Percentiles rank a stretch among this genome's conserved stretches.
Evolutionary conservation across 2,888 invertebrate genomes (phyloP).

Genomic region (Hybos culiciformis): DNA sequence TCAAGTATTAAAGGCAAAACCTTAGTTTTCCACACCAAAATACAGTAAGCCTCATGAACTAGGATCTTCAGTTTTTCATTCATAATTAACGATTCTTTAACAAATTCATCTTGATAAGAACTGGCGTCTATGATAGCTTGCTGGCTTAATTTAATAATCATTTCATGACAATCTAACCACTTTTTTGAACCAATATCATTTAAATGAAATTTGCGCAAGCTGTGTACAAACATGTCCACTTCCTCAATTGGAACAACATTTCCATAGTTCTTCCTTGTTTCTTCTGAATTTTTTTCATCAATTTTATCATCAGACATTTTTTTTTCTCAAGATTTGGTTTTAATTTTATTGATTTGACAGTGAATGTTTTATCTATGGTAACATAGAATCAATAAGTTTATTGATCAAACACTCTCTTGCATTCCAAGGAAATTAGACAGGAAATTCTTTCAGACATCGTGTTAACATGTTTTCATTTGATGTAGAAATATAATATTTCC

Average conservation of each 20-base stretch:
- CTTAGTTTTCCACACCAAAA: conserved; percentile 74
- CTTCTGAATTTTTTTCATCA: too few relatives aligned
- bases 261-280: too few relatives aligned
- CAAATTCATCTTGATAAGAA: conserved; percentile 63
- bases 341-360: too few relatives aligned
- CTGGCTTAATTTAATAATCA: conserved; percentile 72
- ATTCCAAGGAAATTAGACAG: too few relatives aligned
- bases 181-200: conserved; percentile 56
- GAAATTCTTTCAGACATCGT: too few relatives aligned
- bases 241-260: conserved; percentile 53
- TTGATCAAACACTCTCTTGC: too few relatives aligned
- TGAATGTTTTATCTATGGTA: too few relatives aligned
- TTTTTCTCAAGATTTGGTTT: too few relatives aligned
- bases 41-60: conserved; percentile 69
- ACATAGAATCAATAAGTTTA: too few relatives aligned
- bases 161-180: conserved; percentile 72
- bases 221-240: conserved; percentile 58
- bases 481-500: too few relatives aligned
- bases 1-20: conserved; percentile 65
- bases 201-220: conserved; percentile 50
- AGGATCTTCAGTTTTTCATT: conserved; percentile 42
- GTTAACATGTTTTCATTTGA: too few relatives aligned
- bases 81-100: conserved; percentile 63
- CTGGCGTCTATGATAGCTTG: conserved; percentile 74
- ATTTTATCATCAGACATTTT: too few relatives aligned